Evolutionary conservation across 2,113 vertebrate genomes (phyloP).

Genomic region (Macquaria australasica): DNA sequence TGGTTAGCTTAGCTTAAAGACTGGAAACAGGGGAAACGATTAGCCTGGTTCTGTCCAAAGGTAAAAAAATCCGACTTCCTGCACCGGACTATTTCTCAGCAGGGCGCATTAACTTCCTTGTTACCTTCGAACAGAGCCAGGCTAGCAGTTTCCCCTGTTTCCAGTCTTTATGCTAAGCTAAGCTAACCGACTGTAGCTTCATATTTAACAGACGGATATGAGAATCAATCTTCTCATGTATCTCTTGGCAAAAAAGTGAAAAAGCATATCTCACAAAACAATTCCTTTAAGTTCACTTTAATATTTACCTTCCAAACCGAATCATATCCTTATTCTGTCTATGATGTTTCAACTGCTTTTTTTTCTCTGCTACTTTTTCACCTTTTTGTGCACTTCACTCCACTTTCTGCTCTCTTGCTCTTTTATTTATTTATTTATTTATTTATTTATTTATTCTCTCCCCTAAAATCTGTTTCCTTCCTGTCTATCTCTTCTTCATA

Average conservation of each 20-base stretch:
- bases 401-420: slow-evolving; percentile 22
- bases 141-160: neutral
- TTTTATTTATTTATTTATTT: slow-evolving; percentile 14
- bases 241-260: slow-evolving; percentile 4
- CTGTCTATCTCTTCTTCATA: slow-evolving; percentile 50
- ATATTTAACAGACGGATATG: neutral
- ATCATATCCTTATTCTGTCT: neutral
- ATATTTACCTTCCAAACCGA: neutral
- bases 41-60: neutral
- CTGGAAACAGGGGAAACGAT: neutral
- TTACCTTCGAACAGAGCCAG: neutral
- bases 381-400: slow-evolving; percentile 43
- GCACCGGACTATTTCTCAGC: neutral
- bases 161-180: neutral
- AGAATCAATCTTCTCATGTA: neutral
- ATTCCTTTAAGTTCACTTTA: neutral
- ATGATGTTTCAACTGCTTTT: slow-evolving; percentile 7
- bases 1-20: neutral
- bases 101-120: neutral
- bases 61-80: neutral
- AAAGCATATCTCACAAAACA: neutral
- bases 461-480: slow-evolving; percentile 50
- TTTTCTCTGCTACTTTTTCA: slow-evolving; percentile 13
- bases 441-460: slow-evolving; percentile 21
- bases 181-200: slow-evolving; percentile 2